phyloP scores from a whole-genome alignment of 1,140 invertebrate species.

The roundworm (Caenorhabditis elegans) region DNA sequence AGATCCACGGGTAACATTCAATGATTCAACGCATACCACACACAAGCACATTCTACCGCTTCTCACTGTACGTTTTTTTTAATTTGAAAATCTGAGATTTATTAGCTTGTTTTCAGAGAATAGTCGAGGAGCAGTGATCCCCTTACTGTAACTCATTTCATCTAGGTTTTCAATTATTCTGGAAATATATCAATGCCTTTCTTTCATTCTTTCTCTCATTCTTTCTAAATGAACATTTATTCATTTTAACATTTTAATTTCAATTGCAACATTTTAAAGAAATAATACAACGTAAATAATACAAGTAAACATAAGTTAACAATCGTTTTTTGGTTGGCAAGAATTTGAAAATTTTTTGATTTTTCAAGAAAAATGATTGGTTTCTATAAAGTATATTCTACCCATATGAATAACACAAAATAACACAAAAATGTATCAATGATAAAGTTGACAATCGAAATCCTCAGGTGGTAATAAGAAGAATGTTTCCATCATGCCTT shows the following conservation, averaged over 20 bases:
- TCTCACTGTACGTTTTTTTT: background rate
- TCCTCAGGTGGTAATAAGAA: slow-evolving; percentile 15
- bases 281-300: background rate
- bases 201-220: too few relatives aligned
- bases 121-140: slow-evolving; percentile 3
- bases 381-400: background rate
- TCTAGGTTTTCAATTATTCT: slow-evolving; percentile 12
- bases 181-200: background rate
- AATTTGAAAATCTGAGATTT: background rate
- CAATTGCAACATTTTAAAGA: background rate
- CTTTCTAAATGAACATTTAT: background rate
- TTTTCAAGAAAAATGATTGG: background rate
- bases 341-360: background rate
- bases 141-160: slow-evolving; percentile 12
- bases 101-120: background rate
- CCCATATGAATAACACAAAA: background rate
- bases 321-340: background rate
- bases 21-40: slow-evolving; percentile 3
- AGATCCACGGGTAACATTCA: slow-evolving; percentile 17
- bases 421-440: background rate
- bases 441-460: background rate
- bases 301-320: background rate
- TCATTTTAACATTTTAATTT: background rate
- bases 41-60: background rate
- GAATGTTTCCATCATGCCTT: slow-evolving; percentile 46